Evolutionary conservation across 2,113 vertebrate genomes (phyloP), one percentile per base, ranked within the genome.

Genomic region (Phodopus roborovskii): DNA sequence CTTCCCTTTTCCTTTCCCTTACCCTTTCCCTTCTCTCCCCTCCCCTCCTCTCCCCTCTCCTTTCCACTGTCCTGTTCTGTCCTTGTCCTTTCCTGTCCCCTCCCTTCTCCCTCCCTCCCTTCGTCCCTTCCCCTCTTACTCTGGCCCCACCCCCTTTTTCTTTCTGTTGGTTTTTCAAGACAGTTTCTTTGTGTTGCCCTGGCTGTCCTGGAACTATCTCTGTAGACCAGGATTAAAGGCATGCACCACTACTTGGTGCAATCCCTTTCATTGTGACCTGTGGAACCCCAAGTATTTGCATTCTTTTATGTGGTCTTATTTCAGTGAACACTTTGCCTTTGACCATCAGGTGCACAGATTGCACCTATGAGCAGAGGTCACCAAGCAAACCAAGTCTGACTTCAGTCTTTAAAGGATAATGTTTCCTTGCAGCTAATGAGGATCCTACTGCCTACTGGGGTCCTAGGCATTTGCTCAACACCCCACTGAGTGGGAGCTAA

Each of bases 211-310:
- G 60, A 62, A 62, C 60, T 62, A 19, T 58, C 60, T 24, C 60
- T 62, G 60, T 62, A 62, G 60, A 62, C 60, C 60, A 62, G 60
- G 60, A 8, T 62, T 62, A 62, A 22, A 62, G 60, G 20, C 20
- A 7, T 22, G 58, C 20, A 7, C 22, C 20, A 62, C 60, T 24
- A 24, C 20, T 24, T 62, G 98, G 91, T 98, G 98, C 56, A 99
- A 98, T 92, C 98, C 97, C 6, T 99, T 99, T 96, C 98, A 97
- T 48, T 98, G 99, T 0, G 99, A 99, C 96, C 97, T 99, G 0
- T 99, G 99, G 99, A 98, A 97, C 96, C 98, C 99, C 42, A 99
- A 99, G 99, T 99, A 99, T 94, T 97, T 99, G 94, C 99, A 99
- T 98, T 98, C 98, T 73, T 99, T 99, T 97, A 99, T 99, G 74